Percentiles rank a stretch among this genome's conserved stretches.
phyloP scores from a whole-genome alignment of 2,888 invertebrate species.

The Agriopis aurantiaria region DNA sequence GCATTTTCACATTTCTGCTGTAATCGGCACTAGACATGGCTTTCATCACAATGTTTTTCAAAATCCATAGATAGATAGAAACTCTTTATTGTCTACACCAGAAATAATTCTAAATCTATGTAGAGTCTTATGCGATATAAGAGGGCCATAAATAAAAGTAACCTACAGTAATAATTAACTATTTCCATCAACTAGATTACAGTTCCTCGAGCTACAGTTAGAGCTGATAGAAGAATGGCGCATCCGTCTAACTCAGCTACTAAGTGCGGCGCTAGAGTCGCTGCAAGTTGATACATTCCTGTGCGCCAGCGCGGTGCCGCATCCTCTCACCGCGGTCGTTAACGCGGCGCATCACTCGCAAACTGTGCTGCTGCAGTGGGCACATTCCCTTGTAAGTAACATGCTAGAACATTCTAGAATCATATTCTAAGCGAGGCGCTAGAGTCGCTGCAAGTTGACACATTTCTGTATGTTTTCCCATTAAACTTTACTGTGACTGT shows the following conservation, averaged over 20 bases:
- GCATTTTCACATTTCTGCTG: too few relatives aligned
- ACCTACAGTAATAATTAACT: background rate
- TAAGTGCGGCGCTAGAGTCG: slow-evolving; percentile 64
- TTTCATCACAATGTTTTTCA: too few relatives aligned
- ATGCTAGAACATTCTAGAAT: background rate
- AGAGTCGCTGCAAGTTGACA: background rate
- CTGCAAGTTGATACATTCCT: slow-evolving; percentile 66
- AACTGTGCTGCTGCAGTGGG: slow-evolving; percentile 79
- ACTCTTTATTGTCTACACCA: too few relatives aligned
- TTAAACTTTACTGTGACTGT: background rate
- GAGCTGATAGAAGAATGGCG: slow-evolving; percentile 97
- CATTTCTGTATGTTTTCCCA: background rate
- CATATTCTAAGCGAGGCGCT: background rate
- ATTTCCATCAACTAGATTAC: slow-evolving; percentile 81
- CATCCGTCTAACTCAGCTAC: slow-evolving; percentile 93
- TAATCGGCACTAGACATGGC: too few relatives aligned
- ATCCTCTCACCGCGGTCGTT: slow-evolving; percentile 87
- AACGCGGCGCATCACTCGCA: slow-evolving; percentile 79
- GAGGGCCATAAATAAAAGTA: background rate
- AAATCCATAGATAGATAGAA: too few relatives aligned
- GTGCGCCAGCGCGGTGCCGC: slow-evolving; percentile 62
- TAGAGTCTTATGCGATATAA: background rate
- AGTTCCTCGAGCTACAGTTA: slow-evolving; percentile 95
- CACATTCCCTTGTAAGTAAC: slow-evolving; percentile 73
- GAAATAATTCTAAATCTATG: too few relatives aligned